A percentile compares a stretch with the other conserved stretches of the same genome.
These are phyloP conservation scores for Colinus virginianus DNA, from an alignment of 2,113 vertebrate species.

Conservation along the genomic window DNA sequence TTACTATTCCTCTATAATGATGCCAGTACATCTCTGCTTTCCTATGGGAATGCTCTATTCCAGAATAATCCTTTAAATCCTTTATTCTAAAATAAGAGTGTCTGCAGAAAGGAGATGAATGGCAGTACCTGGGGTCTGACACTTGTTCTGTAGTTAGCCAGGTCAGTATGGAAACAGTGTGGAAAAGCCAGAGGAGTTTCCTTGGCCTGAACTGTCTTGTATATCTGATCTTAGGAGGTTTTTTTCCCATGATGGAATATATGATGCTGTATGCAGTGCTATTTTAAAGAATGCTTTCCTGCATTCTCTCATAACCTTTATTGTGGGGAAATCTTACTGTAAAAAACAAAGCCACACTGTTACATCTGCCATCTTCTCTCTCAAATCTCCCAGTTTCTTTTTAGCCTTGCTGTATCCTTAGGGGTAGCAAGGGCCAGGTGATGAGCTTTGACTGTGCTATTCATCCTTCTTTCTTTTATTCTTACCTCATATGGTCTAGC, in stretches of 20 bases:
- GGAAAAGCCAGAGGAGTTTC: neutral
- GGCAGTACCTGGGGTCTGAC: neutral
- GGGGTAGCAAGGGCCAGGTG: neutral
- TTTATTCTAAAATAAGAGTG: slow-evolving; percentile 28
- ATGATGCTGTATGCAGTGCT: neutral
- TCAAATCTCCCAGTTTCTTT: neutral
- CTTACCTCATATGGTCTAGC: neutral
- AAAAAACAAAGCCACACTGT: neutral
- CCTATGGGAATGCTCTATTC: slow-evolving; percentile 46
- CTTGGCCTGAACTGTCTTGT: neutral
- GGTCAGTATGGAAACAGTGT: neutral
- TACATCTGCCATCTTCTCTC: neutral
- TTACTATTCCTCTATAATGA: slow-evolving; percentile 36
- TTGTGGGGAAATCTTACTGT: too few relatives aligned
- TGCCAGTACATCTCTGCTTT: slow-evolving; percentile 18
- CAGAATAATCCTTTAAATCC: slow-evolving; percentile 37
- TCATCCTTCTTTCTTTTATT: neutral
- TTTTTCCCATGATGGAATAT: neutral
- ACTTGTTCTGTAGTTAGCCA: neutral
- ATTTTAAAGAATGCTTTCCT: neutral
- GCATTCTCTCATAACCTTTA: neutral
- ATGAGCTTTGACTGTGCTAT: neutral
- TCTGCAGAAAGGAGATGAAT: neutral
- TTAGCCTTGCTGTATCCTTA: neutral
- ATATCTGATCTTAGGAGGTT: neutral